Conservation (phyloP, 1,140 invertebrate species). For the Homarus americanus region DNA sequence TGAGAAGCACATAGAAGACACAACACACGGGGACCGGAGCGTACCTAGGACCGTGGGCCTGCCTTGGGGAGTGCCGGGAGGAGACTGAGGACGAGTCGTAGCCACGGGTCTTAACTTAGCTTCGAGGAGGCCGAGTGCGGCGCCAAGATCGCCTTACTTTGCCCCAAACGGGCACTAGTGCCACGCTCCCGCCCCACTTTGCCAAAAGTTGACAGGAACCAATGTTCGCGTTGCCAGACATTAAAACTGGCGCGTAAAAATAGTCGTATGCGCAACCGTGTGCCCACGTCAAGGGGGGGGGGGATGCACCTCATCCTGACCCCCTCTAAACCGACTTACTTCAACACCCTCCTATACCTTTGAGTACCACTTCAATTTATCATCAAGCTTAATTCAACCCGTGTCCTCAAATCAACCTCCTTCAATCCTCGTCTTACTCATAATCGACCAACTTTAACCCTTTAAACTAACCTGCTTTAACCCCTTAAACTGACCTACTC, state of each 20-base stretch:
- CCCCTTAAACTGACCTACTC: no score
- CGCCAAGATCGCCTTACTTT: slow-evolving; percentile 71
- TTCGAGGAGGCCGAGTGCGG: slow-evolving; percentile 36
- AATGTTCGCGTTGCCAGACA: slow-evolving; percentile 6
- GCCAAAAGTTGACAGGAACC: slow-evolving; percentile 1
- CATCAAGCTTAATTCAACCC: no score
- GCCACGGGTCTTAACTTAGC: slow-evolving; percentile 56
- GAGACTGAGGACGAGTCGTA: slow-evolving; percentile 45
- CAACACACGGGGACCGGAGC: slow-evolving; percentile 23
- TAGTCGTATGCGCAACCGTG: no score
- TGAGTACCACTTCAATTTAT: no score
- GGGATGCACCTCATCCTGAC: no score
- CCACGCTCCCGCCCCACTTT: slow-evolving; percentile 30
- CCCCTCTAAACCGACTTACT: no score
- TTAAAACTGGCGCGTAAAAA: slow-evolving; percentile 25
- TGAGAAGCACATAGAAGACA: neutral
- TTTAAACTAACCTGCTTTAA: no score
- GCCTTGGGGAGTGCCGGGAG: slow-evolving; percentile 60
- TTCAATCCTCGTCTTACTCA: no score
- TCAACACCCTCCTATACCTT: no score
- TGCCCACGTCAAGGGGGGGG: no score
- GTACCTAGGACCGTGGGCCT: slow-evolving; percentile 63
- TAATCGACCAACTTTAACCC: no score
- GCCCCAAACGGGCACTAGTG: slow-evolving; percentile 70
- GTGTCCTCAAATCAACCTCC: no score